Percentiles rank a stretch among this genome's conserved stretches.
Evolutionary conservation across 2,797 vertebrate species (phyloP).

Genomic region (Lophotriccus pileatus): DNA sequence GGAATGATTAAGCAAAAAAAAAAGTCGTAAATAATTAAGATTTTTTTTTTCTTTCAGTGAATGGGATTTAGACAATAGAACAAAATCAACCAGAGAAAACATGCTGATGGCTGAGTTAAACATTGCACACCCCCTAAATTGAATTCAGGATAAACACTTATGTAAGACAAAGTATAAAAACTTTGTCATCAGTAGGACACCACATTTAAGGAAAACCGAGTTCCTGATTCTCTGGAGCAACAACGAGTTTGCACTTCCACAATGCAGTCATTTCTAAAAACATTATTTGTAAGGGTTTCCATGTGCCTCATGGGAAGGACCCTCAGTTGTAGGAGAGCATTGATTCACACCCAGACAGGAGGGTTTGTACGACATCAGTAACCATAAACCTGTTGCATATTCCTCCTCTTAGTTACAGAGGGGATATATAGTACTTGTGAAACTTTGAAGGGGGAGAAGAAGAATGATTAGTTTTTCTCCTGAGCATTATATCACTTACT

Average conservation of each 20-base stretch:
- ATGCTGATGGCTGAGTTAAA: background rate
- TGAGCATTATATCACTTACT: background rate
- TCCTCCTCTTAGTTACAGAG: background rate
- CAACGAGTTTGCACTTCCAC: background rate
- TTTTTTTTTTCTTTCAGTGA: background rate
- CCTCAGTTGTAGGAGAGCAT: background rate
- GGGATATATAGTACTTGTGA: background rate
- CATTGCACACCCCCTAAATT: background rate
- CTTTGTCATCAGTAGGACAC: background rate
- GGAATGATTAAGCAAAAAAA: background rate
- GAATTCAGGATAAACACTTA: background rate
- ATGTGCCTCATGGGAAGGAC: background rate
- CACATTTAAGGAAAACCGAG: background rate
- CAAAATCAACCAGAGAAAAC: background rate
- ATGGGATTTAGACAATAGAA: background rate
- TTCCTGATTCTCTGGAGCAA: background rate
- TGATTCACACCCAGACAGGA: background rate
- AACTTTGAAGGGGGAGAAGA: background rate
- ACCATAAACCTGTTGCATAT: background rate
- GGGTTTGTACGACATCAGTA: background rate
- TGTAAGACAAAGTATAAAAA: background rate
- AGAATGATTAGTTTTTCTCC: background rate
- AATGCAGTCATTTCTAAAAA: background rate
- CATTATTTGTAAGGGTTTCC: background rate
- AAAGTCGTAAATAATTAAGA: background rate